phyloP scores from a whole-genome alignment of 2,888 invertebrate species.

The Brachypalpus laphriformis region DNA sequence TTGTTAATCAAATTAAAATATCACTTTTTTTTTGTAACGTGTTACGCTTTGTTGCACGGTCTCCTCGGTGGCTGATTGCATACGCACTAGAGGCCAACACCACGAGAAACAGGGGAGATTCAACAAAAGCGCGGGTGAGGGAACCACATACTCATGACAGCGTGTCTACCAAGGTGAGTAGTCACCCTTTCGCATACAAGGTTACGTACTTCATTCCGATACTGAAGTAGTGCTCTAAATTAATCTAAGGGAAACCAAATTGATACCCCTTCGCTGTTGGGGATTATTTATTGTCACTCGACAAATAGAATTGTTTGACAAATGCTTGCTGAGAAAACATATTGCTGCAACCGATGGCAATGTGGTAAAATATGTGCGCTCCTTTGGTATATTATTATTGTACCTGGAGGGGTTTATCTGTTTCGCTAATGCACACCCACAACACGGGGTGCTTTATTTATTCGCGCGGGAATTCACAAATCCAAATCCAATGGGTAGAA shows the following conservation, averaged over 20 bases:
- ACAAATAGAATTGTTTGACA: neutral
- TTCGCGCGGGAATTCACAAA: neutral
- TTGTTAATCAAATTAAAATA: constrained; percentile 39
- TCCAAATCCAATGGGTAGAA: neutral
- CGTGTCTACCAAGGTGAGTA: constrained; percentile 21
- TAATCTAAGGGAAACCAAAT: constrained; percentile 16
- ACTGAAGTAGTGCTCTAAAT: neutral
- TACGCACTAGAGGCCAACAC: constrained; percentile 5
- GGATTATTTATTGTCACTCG: constrained; percentile 17
- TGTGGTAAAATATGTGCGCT: neutral
- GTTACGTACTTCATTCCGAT: neutral
- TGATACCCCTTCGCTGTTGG: neutral
- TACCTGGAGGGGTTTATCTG: neutral
- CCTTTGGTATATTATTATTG: too few species aligned
- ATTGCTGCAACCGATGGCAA: neutral
- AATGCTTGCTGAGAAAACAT: neutral
- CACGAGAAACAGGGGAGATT: neutral
- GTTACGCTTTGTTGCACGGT: constrained; percentile 28
- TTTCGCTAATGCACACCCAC: neutral
- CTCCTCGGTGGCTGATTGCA: neutral
- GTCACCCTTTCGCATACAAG: constrained; percentile 8
- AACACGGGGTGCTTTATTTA: neutral
- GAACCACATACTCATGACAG: constrained; percentile 1
- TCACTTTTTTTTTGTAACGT: constrained; percentile 10
- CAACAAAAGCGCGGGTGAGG: neutral